Percentiles rank a stretch among this genome's conserved stretches.
Evolutionary conservation across 2,113 vertebrate species (phyloP).

Genomic region (Oenanthe oenanthe): DNA sequence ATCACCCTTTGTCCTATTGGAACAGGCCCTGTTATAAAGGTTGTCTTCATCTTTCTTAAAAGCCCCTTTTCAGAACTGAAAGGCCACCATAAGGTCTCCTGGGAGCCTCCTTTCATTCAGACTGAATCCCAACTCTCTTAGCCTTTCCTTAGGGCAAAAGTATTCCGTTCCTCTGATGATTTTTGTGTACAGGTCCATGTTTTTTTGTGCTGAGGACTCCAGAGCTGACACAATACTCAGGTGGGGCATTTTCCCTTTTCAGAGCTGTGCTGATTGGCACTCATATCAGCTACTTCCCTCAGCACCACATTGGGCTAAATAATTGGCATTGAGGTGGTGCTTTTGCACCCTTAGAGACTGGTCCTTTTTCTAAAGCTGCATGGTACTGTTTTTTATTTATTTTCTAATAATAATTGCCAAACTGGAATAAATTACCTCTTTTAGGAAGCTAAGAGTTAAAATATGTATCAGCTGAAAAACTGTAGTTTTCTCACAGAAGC

Average conservation of each 20-base stretch:
- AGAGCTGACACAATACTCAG: not conserved
- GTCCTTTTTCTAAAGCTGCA: not conserved
- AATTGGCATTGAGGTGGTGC: not conserved
- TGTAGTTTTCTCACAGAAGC: not conserved
- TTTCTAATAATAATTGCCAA: not conserved
- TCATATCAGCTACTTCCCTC: not conserved
- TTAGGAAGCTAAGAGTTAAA: not conserved
- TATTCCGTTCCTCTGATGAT: not conserved
- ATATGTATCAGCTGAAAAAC: not conserved
- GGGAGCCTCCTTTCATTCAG: not conserved
- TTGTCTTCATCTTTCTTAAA: not conserved
- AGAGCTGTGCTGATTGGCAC: not conserved
- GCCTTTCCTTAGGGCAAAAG: not conserved
- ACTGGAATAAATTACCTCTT: not conserved
- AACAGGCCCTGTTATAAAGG: not conserved
- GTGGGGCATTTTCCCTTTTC: not conserved
- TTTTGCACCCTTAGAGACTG: not conserved
- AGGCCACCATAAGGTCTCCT: not conserved
- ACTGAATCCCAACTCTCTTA: not conserved
- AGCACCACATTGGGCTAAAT: not conserved
- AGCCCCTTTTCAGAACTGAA: not conserved
- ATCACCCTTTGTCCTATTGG: rapidly evolving
- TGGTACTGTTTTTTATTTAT: not conserved
- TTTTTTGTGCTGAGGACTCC: not conserved
- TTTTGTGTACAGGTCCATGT: not conserved